phyloP scores from a whole-genome alignment of 2,888 invertebrate genomes.

The Entomobrya multifasciata region DNA sequence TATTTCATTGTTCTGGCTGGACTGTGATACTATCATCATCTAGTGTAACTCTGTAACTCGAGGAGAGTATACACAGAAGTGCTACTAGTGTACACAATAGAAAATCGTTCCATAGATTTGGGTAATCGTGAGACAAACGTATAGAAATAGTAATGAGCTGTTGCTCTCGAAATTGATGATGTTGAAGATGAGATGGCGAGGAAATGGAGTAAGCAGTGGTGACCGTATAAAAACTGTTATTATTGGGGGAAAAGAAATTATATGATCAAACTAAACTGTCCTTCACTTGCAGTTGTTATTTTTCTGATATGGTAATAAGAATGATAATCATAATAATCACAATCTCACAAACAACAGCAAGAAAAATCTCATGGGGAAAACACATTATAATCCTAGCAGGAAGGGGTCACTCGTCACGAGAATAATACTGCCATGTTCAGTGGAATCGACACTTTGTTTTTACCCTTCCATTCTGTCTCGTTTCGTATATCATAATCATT shows the following conservation, averaged over 20 bases:
- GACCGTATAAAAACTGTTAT: neutral
- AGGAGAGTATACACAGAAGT: neutral
- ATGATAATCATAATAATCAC: conserved; percentile 53
- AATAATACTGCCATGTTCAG: neutral
- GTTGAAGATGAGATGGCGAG: conserved; percentile 20
- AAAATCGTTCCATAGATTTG: neutral
- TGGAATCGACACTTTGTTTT: conserved; percentile 54
- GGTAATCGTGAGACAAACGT: neutral
- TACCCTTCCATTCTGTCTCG: conserved; percentile 43
- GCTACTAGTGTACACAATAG: too few species aligned
- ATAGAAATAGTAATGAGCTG: conserved; percentile 47
- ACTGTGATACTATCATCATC: conserved; percentile 24
- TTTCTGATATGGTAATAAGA: conserved; percentile 59
- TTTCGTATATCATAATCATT: neutral
- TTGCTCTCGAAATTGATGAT: too few species aligned
- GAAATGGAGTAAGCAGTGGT: neutral
- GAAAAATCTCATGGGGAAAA: conserved; percentile 18
- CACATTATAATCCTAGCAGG: conserved; percentile 27
- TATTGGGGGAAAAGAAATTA: neutral
- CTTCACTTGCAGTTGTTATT: conserved; percentile 29
- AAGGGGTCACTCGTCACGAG: conserved; percentile 47
- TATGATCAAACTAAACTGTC: conserved; percentile 8
- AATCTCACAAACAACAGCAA: conserved; percentile 21
- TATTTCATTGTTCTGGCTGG: too few species aligned
- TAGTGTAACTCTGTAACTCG: neutral